These are phyloP conservation scores for Terrapene triunguis DNA, from an alignment of 2,113 vertebrate genomes.

Conservation along the genomic window DNA sequence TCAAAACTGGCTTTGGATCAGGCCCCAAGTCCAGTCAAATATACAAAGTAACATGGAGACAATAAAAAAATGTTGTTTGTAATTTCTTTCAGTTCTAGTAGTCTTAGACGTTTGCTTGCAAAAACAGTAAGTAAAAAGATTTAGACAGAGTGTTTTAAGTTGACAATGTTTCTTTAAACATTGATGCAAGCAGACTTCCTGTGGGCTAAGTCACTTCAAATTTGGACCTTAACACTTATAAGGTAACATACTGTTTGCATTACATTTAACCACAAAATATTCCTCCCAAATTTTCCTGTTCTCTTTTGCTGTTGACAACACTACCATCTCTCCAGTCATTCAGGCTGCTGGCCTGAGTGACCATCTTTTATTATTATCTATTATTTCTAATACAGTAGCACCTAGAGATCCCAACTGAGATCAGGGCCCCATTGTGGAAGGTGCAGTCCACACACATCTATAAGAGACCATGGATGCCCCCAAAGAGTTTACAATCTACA, in stretches of 20 bases:
- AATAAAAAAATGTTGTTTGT: slow-evolving; percentile 5
- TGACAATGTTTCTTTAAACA: background rate
- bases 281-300: background rate
- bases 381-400: background rate
- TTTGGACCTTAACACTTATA: background rate
- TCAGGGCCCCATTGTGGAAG: background rate
- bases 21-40: slow-evolving; percentile 62
- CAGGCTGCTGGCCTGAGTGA: slow-evolving; percentile 26
- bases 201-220: background rate
- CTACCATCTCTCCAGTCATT: slow-evolving; percentile 24
- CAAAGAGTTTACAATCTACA: background rate
- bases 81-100: background rate
- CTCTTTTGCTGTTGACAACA: background rate
- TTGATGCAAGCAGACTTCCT: background rate
- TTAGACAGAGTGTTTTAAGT: background rate
- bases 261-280: background rate
- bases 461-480: background rate
- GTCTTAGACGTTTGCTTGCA: background rate
- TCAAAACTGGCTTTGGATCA: slow-evolving; percentile 60
- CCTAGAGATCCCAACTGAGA: background rate
- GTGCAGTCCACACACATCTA: background rate
- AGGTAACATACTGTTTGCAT: background rate
- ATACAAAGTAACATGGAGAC: slow-evolving; percentile 21
- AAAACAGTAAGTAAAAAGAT: background rate
- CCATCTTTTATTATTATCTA: background rate